These are phyloP conservation scores for Ophonus ardosiacus DNA, from an alignment of 2,888 invertebrate genomes.

Conservation along the genomic window DNA sequence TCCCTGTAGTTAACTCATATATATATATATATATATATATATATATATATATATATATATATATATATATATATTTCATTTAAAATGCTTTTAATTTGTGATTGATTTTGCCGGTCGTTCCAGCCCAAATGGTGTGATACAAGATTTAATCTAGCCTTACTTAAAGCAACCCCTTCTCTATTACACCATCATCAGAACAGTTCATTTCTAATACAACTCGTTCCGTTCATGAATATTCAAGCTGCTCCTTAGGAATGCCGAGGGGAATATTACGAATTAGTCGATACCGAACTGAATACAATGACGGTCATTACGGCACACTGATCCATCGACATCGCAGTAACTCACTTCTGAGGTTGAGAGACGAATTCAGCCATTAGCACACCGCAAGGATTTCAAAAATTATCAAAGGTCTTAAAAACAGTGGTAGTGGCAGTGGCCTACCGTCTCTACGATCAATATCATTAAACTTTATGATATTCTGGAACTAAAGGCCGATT, in stretches of 20 bases:
- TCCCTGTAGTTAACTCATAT: too few relatives aligned
- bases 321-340: not conserved
- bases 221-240: slow-evolving; percentile 39
- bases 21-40: too few relatives aligned
- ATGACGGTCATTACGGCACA: slow-evolving; percentile 31
- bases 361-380: slow-evolving; percentile 16
- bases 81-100: not conserved
- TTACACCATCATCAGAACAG: slow-evolving; percentile 42
- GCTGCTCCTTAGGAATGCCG: slow-evolving; percentile 32
- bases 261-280: slow-evolving; percentile 38
- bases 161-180: slow-evolving; percentile 30
- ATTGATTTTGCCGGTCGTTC: not conserved
- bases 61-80: too few relatives aligned
- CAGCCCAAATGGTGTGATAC: not conserved
- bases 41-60: too few relatives aligned
- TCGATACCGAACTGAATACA: slow-evolving; percentile 42
- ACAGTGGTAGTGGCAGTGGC: not conserved
- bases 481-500: too few relatives aligned
- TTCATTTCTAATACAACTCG: slow-evolving; percentile 33
- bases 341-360: not conserved
- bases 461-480: too few relatives aligned
- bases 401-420: not conserved
- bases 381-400: not conserved
- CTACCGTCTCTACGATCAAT: too few relatives aligned
- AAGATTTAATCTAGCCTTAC: slow-evolving; percentile 7